phyloP scores from a whole-genome alignment of 1,140 invertebrate genomes.

The Polyergus mexicanus region DNA sequence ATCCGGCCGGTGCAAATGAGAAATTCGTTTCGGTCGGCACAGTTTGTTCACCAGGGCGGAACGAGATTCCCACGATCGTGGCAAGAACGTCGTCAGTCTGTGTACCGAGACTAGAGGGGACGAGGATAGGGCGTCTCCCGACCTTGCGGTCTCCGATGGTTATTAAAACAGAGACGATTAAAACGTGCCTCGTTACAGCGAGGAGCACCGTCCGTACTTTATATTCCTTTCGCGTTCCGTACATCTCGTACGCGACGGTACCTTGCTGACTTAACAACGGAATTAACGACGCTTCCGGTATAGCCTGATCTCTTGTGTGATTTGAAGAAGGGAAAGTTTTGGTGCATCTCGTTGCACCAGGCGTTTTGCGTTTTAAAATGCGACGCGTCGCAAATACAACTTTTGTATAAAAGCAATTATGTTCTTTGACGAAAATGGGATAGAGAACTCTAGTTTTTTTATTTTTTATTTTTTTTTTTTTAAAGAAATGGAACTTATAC shows the following conservation, averaged over 20 bases:
- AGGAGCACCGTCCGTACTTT: constrained; percentile 21
- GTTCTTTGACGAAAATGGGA: background rate
- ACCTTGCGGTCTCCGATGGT: constrained; percentile 39
- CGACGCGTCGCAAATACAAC: background rate
- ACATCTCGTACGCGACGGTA: background rate
- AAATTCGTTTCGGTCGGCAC: constrained; percentile 66
- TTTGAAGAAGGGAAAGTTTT: background rate
- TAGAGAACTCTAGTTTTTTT: background rate
- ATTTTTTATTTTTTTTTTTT: background rate
- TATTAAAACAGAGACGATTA: constrained; percentile 72
- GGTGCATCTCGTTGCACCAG: too few relatives aligned
- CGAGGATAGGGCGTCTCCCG: background rate
- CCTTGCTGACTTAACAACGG: constrained; percentile 32
- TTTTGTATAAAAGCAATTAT: background rate
- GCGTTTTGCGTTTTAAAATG: background rate
- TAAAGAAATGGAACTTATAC: background rate
- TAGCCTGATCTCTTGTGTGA: constrained; percentile 23
- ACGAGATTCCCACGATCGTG: constrained; percentile 61
- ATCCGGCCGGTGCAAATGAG: constrained; percentile 66
- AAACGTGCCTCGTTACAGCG: constrained; percentile 44
- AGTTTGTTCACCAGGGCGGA: constrained; percentile 56
- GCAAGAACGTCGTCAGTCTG: constrained; percentile 30
- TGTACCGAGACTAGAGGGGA: constrained; percentile 23
- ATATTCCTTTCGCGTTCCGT: background rate
- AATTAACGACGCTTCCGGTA: constrained; percentile 31